A percentile compares a stretch with the other conserved stretches of the same genome.
Conservation (phyloP, 1,140 invertebrate genomes). For the Musca vetustissima region DNA sequence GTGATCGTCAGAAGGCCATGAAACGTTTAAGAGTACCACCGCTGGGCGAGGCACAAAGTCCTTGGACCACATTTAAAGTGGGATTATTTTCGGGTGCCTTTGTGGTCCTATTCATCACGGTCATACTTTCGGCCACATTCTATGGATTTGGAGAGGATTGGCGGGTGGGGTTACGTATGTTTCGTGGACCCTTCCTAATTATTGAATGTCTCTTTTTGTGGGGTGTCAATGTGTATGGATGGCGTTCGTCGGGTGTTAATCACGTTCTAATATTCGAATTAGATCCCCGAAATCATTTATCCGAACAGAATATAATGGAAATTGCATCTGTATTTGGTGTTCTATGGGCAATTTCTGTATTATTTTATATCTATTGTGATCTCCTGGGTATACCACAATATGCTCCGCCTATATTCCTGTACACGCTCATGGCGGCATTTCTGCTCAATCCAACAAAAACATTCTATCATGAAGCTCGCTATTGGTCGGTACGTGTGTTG, state of each 20-base stretch:
- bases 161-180: constrained; percentile 67
- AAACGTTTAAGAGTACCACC: constrained; percentile 84
- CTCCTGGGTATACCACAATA: constrained; percentile 76
- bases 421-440: constrained; percentile 71
- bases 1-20: constrained; percentile 84
- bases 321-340: constrained; percentile 82
- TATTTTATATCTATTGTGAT: constrained; percentile 70
- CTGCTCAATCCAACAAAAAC: constrained; percentile 80
- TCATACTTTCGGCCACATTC: constrained; percentile 70
- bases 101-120: constrained; percentile 72
- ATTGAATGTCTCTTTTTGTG: constrained; percentile 84
- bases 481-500: constrained; percentile 61
- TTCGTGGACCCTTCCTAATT: constrained; percentile 79
- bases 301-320: constrained; percentile 87
- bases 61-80: constrained; percentile 83
- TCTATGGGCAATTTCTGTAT: constrained; percentile 75
- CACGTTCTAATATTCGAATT: constrained; percentile 93
- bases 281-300: constrained; percentile 84
- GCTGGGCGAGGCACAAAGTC: constrained; percentile 77
- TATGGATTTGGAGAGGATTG: constrained; percentile 52
- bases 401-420: constrained; percentile 73
- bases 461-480: constrained; percentile 75
- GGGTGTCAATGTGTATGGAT: constrained; percentile 87
- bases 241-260: constrained; percentile 79
- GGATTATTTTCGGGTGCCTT: constrained; percentile 82